These are phyloP conservation scores for Gonatopus flavifemur DNA, from an alignment of 1,140 invertebrate genomes.

Conservation along the genomic window DNA sequence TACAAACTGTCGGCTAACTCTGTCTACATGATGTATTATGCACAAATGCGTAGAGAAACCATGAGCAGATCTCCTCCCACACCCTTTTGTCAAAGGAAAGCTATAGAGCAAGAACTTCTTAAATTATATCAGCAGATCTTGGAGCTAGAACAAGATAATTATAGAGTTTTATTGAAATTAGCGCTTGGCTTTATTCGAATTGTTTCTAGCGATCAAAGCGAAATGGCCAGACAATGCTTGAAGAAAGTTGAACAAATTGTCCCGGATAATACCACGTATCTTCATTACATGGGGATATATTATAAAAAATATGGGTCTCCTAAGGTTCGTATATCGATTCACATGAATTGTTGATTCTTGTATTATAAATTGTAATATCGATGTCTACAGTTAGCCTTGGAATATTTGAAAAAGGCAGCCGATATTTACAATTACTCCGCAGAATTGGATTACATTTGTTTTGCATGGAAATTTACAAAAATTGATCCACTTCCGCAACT, in stretches of 20 bases:
- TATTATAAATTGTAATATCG: too few species aligned
- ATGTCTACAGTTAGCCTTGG: too few species aligned
- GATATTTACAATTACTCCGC: too few species aligned
- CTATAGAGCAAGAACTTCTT: background rate
- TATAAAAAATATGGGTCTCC: too few species aligned
- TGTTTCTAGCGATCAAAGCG: background rate
- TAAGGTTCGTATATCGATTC: too few species aligned
- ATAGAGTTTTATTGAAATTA: background rate
- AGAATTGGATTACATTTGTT: too few species aligned
- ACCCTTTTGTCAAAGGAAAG: background rate
- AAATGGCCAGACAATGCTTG: background rate
- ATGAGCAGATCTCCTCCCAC: background rate
- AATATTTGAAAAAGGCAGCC: too few species aligned
- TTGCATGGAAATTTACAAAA: too few species aligned
- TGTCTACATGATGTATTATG: too few species aligned
- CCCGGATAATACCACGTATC: background rate
- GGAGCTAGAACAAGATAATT: background rate
- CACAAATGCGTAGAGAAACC: background rate
- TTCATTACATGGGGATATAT: constrained; percentile 1
- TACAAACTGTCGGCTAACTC: too few species aligned
- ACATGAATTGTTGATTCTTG: too few species aligned
- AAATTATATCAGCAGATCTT: background rate
- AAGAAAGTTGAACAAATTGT: background rate
- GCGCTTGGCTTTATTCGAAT: background rate
- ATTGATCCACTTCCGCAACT: too few species aligned